These are phyloP conservation scores for Teinopalpus imperialis DNA, from an alignment of 2,888 invertebrate species.

Conservation along the genomic window DNA sequence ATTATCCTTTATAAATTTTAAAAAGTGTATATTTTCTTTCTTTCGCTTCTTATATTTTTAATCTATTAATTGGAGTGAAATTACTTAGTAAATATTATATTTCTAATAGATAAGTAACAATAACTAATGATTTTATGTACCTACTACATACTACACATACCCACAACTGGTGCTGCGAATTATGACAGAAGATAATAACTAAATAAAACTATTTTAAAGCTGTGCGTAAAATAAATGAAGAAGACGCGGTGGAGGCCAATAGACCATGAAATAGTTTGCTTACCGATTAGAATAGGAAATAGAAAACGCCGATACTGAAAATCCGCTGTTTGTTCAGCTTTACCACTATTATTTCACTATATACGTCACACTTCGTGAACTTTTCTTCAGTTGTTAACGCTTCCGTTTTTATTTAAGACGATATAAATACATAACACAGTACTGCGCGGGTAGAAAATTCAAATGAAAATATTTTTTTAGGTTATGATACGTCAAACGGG, in stretches of 20 bases:
- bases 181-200: slow-evolving; percentile 14
- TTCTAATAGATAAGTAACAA: too few relatives aligned
- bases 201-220: slow-evolving; percentile 52
- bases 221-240: slow-evolving; percentile 42
- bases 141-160: too few relatives aligned
- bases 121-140: too few relatives aligned
- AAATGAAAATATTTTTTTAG: slow-evolving; percentile 65
- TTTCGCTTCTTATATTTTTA: too few relatives aligned
- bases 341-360: slow-evolving; percentile 60
- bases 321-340: slow-evolving; percentile 37
- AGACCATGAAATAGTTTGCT: slow-evolving; percentile 44
- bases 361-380: slow-evolving; percentile 46
- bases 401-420: slow-evolving; percentile 48
- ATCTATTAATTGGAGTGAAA: too few relatives aligned
- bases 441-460: slow-evolving; percentile 71
- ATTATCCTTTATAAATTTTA: too few relatives aligned
- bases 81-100: too few relatives aligned
- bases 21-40: too few relatives aligned
- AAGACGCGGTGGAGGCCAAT: slow-evolving; percentile 36
- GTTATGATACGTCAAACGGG: slow-evolving; percentile 66
- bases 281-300: slow-evolving; percentile 43
- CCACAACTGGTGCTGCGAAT: too few relatives aligned
- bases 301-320: slow-evolving; percentile 28
- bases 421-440: slow-evolving; percentile 53
- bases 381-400: slow-evolving; percentile 39